A percentile compares a stretch with the other conserved stretches of the same genome.
These are phyloP conservation scores for Suncus etruscus DNA, from an alignment of 2,113 vertebrate species.

Conservation along the genomic window DNA sequence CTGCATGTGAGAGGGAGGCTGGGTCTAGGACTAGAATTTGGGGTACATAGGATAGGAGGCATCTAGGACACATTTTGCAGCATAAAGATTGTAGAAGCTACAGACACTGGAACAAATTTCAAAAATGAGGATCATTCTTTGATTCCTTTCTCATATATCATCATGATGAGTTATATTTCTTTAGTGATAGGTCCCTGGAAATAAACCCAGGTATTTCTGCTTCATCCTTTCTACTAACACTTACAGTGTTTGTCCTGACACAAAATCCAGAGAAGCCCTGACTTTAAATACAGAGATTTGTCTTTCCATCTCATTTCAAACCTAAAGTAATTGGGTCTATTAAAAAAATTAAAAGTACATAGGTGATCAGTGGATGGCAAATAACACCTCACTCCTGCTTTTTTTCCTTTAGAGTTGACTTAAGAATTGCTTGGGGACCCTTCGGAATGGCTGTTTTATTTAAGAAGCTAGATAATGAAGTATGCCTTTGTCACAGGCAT, in stretches of 20 bases:
- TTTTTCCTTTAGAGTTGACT: no score
- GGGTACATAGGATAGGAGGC: no score
- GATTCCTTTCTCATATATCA: not conserved
- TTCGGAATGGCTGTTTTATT: not conserved
- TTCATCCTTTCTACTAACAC: slow-evolving; percentile 1
- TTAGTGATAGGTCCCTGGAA: not conserved
- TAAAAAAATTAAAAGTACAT: not conserved
- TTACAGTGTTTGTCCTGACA: not conserved
- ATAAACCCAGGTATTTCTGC: not conserved
- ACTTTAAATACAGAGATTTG: slow-evolving; percentile 34
- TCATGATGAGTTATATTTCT: not conserved
- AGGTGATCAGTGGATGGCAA: not conserved
- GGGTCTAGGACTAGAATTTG: no score
- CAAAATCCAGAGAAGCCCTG: not conserved
- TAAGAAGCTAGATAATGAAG: not conserved
- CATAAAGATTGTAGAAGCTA: not conserved
- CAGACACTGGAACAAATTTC: not conserved
- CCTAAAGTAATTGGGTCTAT: not conserved
- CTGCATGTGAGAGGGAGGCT: not conserved
- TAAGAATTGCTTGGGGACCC: no score
- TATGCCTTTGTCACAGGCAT: not conserved
- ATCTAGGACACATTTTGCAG: not conserved
- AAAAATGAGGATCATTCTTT: not conserved
- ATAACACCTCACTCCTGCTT: not conserved
- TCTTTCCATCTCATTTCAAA: not conserved